Conservation (phyloP, 2,797 vertebrate species). For the Tympanoctomys barrerae region DNA sequence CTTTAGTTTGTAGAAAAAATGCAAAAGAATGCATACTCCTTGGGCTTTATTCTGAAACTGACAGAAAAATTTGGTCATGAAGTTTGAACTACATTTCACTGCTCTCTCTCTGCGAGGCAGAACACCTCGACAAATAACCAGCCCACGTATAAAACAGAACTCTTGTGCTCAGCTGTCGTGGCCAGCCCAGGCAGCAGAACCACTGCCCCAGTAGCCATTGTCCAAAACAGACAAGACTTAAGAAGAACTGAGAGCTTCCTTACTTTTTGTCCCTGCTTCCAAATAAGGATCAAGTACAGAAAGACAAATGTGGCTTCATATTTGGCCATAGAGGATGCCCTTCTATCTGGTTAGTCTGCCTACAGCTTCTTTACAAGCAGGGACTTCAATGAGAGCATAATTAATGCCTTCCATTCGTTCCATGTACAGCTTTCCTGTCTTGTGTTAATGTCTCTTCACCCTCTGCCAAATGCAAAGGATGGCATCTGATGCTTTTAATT, state of each 20-base stretch:
- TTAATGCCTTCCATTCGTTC: not conserved
- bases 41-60: conserved; percentile 16
- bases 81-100: conserved; percentile 22
- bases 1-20: not conserved
- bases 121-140: not conserved
- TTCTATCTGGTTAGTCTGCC: not conserved
- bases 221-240: not conserved
- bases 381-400: not conserved
- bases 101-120: not conserved
- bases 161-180: not conserved
- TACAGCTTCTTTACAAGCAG: not conserved
- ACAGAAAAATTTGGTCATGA: not conserved
- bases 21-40: not conserved
- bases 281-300: not conserved
- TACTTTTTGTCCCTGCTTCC: not conserved
- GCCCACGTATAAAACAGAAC: not conserved
- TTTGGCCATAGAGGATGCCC: not conserved
- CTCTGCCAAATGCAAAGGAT: not conserved
- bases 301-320: not conserved
- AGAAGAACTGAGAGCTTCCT: not conserved
- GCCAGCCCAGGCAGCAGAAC: not conserved
- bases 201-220: not conserved
- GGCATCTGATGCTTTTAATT: not conserved
- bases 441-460: not conserved
- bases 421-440: not conserved